Evolutionary conservation across 2,113 vertebrate species (phyloP).

Genomic region (Sphaerodactylus townsendi): DNA sequence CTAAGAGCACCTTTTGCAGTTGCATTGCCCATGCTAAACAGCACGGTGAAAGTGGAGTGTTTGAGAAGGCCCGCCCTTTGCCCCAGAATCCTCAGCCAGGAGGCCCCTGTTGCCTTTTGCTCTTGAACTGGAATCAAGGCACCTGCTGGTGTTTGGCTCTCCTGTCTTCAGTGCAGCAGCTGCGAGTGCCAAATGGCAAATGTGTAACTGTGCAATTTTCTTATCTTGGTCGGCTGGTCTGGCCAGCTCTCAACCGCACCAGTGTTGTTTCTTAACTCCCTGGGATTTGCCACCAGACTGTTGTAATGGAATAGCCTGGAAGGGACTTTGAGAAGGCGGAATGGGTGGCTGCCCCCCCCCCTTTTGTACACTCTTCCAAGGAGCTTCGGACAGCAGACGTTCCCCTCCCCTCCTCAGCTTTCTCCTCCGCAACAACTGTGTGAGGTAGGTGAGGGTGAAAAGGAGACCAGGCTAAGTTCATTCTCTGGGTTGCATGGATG

Average conservation of each 20-base stretch:
- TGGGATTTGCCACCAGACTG: neutral
- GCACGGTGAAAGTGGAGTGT: neutral
- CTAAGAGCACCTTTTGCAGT: too few relatives aligned
- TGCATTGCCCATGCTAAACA: too few relatives aligned
- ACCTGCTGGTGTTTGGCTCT: neutral
- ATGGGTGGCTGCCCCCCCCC: too few relatives aligned
- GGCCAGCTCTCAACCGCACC: neutral
- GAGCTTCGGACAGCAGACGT: too few relatives aligned
- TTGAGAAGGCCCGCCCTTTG: neutral
- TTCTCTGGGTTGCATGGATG: too few relatives aligned
- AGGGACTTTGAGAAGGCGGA: neutral
- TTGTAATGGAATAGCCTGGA: too few relatives aligned
- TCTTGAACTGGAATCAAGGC: neutral
- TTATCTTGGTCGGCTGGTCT: neutral
- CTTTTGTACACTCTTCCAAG: too few relatives aligned
- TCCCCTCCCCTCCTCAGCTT: too few relatives aligned
- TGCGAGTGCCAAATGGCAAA: neutral
- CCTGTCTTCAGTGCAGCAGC: neutral
- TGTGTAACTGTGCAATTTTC: neutral
- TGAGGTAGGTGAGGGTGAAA: too few relatives aligned
- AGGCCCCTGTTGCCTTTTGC: neutral
- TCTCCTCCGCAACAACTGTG: too few relatives aligned
- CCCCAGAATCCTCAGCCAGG: neutral
- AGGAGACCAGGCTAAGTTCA: too few relatives aligned
- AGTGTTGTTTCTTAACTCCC: neutral